Evolutionary conservation across 1,140 invertebrate species (phyloP).

Genomic region (Microplitis demolitor): DNA sequence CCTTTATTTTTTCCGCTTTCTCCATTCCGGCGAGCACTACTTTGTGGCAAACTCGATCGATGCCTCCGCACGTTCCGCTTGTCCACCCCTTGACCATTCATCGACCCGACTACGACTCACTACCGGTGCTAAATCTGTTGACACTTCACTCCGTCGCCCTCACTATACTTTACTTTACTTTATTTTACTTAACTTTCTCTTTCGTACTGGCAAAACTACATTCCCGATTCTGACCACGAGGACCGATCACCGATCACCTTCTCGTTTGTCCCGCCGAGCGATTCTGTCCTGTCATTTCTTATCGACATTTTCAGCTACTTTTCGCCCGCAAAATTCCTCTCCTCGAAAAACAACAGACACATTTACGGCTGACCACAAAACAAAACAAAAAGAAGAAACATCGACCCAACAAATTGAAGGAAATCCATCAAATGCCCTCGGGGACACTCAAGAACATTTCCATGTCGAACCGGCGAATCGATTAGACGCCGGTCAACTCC

Average conservation of each 20-base stretch:
- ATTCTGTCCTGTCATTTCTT: no score
- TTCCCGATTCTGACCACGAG: no score
- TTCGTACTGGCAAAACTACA: no score
- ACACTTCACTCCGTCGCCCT: constrained; percentile 34
- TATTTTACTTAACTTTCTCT: not conserved
- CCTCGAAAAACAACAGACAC: no score
- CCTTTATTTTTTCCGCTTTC: not conserved
- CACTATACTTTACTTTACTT: not conserved
- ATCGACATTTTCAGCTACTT: no score
- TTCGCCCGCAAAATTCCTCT: no score
- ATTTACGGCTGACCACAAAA: no score
- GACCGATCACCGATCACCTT: no score
- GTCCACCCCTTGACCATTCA: constrained; percentile 20
- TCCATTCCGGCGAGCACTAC: not conserved
- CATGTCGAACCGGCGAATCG: constrained; percentile 55
- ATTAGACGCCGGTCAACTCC: constrained; percentile 59
- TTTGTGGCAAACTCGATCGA: not conserved
- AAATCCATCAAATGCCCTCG: no score
- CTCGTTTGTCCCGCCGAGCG: no score
- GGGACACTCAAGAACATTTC: constrained; percentile 41
- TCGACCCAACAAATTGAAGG: no score
- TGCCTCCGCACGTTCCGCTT: not conserved
- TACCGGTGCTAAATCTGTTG: constrained; percentile 46
- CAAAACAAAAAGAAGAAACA: no score
- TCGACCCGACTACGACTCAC: constrained; percentile 28